Evolutionary conservation across 2,113 vertebrate genomes (phyloP), one percentile per base, ranked within the genome.

Genomic region (Mirza zaza): DNA sequence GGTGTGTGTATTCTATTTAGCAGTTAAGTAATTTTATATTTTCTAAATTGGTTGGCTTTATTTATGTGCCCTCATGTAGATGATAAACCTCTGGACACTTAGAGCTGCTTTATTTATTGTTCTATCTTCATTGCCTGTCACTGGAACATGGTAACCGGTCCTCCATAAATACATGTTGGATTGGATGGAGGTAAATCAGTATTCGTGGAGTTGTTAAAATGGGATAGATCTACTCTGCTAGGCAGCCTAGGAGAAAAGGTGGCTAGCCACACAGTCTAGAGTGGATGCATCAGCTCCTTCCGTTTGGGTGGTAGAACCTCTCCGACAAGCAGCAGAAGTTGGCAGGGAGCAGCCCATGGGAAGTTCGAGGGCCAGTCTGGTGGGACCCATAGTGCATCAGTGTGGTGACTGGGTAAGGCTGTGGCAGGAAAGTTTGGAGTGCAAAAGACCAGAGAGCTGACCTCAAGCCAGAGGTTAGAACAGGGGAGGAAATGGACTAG

Each of bases 241-340:
- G 71, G 25, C 6, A 42, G 50, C 23, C 10, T 21, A 0, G 11
- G 36, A 59, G 42, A n/a, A 36, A 8, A 50, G 29, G 32, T 27
- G 12, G 34, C 18, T 1, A 42, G 25, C 34, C 45, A 0, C 0
- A 0, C 0, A 8, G 23, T 32, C 12, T 17, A 14, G 23, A n/a
- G 48, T 52, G 23, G 10, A 21, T 32, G 2, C 2, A 14, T 27
- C 2, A 27, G 45, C 17, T 71, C 34, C 45, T 61, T 73, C 13
- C 15, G 29, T 65, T 63, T 48, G 71, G 39, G 20, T 12, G 8
- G 32, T 1, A 27, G 57, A 63, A 8, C 0, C 20, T 48, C 3
- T 32, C 29, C 17, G 23, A 29, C 2, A 27, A 59, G 36, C 21
- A 21, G 21, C 8, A 3, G 3, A 76, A n/a, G 5, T n/a, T 73